Evolutionary conservation across 2,888 invertebrate genomes (phyloP), one percentile per base, ranked within the genome.

Genomic region (Callyntrura guangdongensis): DNA sequence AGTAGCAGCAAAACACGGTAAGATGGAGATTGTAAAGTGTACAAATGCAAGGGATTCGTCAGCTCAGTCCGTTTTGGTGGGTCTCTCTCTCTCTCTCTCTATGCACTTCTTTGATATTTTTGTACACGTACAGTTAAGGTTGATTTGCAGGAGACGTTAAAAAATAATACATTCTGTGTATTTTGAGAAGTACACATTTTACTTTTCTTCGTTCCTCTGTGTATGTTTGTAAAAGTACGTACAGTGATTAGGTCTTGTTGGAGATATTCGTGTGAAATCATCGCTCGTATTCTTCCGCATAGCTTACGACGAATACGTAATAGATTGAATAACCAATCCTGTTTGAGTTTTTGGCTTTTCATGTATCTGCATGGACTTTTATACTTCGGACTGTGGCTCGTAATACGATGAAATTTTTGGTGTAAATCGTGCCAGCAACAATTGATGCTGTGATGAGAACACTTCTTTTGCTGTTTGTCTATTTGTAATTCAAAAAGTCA

Each of bases 251-350:
- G 64, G 25, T 64, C 11, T 9, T 64, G 20, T 64, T 59, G 25
- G 9, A n/a, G n/a, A n/a, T n/a, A n/a, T 25, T 69, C 69, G 69
- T 69, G 27, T 36, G 36, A 69, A 69, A 69, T 69, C 69, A 14
- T 14, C 27, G 36, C 69, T 88, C 88, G 88, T 88, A 82, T 82
- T 17, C 82, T 81, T 72, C 25, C 88, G 88, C 82, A 11, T n/a
- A 56, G 27, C 53, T 72, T 67, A 74, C 89, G 84, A 74, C 64
- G 77, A 67, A 27, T 89, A 79, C 77, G 79, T 89, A 67, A 22
- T 25, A 45, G 12, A 5, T 9, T 22, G 53, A 77, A 49, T 27
- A 82, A 12, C 89, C 83, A 83, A 89, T 83, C 49, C 45, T 14
- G 27, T 59, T 14, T n/a, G 5, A 86, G 77, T 64, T 64, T 5